Evolutionary conservation across 2,888 invertebrate genomes (phyloP).

Genomic region (Caenorhabditis macrosperma): DNA sequence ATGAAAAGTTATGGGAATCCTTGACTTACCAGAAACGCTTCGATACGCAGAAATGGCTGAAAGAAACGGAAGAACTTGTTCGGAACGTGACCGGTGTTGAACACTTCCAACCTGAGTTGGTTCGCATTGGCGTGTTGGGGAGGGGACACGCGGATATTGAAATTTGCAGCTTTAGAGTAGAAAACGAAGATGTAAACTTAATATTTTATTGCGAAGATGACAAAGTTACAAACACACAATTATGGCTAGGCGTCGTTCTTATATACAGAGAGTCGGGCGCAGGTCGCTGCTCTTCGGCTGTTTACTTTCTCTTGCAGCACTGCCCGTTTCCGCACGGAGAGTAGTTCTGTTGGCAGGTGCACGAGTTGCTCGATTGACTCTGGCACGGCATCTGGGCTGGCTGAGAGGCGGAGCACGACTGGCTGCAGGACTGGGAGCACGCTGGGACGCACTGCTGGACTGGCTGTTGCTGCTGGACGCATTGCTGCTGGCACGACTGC

Average conservation of each 20-base stretch:
- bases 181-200: not conserved
- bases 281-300: not conserved
- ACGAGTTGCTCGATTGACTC: conserved; percentile 41
- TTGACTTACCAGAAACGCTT: not conserved
- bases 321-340: conserved; percentile 63
- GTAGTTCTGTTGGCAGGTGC: conserved; percentile 62
- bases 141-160: not conserved
- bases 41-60: conserved; percentile 19
- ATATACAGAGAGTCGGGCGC: conserved; percentile 37
- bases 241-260: conserved; percentile 3
- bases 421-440: conserved; percentile 59
- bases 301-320: conserved; percentile 64
- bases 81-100: not conserved
- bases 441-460: conserved; percentile 62
- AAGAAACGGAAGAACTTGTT: not conserved
- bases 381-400: conserved; percentile 63
- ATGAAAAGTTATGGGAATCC: not conserved
- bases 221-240: conserved; percentile 8
- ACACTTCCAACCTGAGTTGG: no score
- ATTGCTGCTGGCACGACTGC: conserved; percentile 63
- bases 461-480: conserved; percentile 66
- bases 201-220: conserved; percentile 30
- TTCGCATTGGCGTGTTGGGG: not conserved
- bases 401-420: conserved; percentile 52
- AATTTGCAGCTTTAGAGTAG: not conserved